Base-by-base conservation (phyloP, 1,140 invertebrate genomes). In the Nixonia krombeini region DNA sequence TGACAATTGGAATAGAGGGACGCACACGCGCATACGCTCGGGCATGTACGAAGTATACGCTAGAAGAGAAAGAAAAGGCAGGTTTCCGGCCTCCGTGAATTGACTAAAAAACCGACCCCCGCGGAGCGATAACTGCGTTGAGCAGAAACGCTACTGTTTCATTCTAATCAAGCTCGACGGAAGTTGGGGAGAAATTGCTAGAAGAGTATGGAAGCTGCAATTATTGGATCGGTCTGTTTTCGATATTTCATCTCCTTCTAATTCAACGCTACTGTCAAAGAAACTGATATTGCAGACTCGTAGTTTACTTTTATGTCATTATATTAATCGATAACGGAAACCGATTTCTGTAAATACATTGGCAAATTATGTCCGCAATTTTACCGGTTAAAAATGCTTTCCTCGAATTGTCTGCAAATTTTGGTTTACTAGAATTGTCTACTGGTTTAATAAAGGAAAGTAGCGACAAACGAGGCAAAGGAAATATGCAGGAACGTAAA, bases 271-370 rank as follows among this genome's bases (percentile, higher is more conserved):
- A 23, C 17, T 13, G 16, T 29, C 44, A 53, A 58, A 58, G 50
- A 57, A 42, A 58, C 55, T 21, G 17, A 58, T 66, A 66, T 66
- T 66, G n/a, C n/a, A n/a, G n/a, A n/a, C n/a, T n/a, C n/a, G n/a
- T n/a, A n/a, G n/a, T n/a, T n/a, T n/a, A n/a, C n/a, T n/a, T n/a
- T n/a, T n/a, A n/a, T n/a, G n/a, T n/a, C n/a, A n/a, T n/a, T n/a
- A n/a, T n/a, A n/a, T n/a, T n/a, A n/a, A n/a, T n/a, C n/a, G n/a
- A n/a, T n/a, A n/a, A n/a, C n/a, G n/a, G n/a, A n/a, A n/a, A n/a
- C n/a, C n/a, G n/a, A n/a, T n/a, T n/a, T n/a, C n/a, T n/a, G n/a
- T n/a, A n/a, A n/a, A n/a, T n/a, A n/a, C n/a, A n/a, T n/a, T n/a
- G n/a, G n/a, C n/a, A n/a, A n/a, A n/a, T n/a, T n/a, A n/a, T n/a